Conservation (phyloP, 2,888 invertebrate species). For the Quadroppia sp. region DNA sequence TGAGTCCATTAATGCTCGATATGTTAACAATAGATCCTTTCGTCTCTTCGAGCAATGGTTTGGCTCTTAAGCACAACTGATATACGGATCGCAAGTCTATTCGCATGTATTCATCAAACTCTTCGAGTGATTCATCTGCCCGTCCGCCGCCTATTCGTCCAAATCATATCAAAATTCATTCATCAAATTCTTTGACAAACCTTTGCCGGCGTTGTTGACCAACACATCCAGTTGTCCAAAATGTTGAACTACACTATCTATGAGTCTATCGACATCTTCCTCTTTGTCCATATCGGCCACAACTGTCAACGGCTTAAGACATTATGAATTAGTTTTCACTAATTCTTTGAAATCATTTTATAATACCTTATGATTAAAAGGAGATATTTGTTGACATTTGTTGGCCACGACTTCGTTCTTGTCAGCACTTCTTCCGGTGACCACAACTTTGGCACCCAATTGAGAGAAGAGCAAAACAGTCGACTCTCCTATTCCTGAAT, state of each 20-base stretch:
- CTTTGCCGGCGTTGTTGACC: neutral
- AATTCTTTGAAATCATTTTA: neutral
- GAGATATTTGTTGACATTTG: neutral
- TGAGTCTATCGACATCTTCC: neutral
- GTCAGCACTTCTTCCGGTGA: neutral
- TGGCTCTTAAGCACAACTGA: neutral
- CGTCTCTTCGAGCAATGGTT: neutral
- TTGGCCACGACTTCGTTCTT: neutral
- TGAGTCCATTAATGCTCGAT: neutral
- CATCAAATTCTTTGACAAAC: too few relatives aligned
- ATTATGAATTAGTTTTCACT: neutral
- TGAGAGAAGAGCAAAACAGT: neutral
- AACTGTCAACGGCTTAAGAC: neutral
- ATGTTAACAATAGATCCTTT: slow-evolving; percentile 11
- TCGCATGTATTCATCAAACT: neutral
- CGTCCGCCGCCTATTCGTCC: neutral
- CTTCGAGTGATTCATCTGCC: neutral
- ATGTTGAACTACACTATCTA: neutral
- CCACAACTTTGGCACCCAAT: slow-evolving; percentile 12
- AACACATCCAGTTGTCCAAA: neutral
- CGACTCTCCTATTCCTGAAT: slow-evolving; percentile 5
- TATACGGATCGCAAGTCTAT: neutral
- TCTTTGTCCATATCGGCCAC: neutral
- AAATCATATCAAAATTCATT: too few relatives aligned
- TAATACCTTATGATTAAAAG: neutral